Conservation (phyloP, 2,797 vertebrate species). For the Natrix natrix region DNA sequence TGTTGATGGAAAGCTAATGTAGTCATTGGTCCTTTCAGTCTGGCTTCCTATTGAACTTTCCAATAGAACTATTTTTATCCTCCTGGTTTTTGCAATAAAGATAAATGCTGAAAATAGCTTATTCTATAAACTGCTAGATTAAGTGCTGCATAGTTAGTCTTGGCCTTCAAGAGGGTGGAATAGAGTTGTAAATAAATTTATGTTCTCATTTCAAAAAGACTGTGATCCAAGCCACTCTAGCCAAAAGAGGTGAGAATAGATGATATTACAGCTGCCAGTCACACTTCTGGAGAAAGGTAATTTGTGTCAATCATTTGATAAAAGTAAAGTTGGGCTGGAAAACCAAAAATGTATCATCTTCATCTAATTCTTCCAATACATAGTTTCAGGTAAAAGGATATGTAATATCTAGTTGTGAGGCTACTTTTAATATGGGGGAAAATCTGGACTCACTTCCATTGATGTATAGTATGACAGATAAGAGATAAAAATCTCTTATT, state of each 20-base stretch:
- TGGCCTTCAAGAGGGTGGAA: neutral
- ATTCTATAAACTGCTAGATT: neutral
- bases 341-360: neutral
- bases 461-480: neutral
- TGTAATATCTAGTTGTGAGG: neutral
- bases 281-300: neutral
- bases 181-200: conserved; percentile 26
- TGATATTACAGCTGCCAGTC: conserved; percentile 18
- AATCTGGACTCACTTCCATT: neutral
- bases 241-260: neutral
- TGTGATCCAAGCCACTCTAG: conserved; percentile 1
- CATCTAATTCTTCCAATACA: conserved; percentile 4
- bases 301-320: conserved; percentile 27
- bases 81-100: neutral
- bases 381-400: neutral
- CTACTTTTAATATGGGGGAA: neutral
- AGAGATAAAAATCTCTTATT: neutral
- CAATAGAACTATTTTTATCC: neutral
- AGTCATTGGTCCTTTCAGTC: neutral
- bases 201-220: conserved; percentile 15
- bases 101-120: neutral
- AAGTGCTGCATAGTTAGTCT: conserved; percentile 18
- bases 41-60: neutral
- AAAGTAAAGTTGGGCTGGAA: conserved; percentile 8
- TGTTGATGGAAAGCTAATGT: neutral